phyloP scores from a whole-genome alignment of 2,797 vertebrate species.

The Eulemur coronatus region DNA sequence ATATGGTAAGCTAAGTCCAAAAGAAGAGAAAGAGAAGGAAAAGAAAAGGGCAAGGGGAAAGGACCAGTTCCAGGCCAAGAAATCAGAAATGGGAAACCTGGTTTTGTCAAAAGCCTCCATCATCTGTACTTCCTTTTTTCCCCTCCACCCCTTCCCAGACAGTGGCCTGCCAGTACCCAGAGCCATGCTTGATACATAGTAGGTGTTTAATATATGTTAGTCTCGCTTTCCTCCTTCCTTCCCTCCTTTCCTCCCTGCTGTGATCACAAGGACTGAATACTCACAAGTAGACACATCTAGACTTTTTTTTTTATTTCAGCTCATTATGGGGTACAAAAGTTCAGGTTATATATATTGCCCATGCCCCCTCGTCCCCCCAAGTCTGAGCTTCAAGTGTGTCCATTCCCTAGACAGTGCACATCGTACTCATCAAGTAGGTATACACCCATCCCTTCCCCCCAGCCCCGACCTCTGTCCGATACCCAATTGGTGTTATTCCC shows the following conservation, averaged over 20 bases:
- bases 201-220: not conserved
- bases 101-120: not conserved
- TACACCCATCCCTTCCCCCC: too few relatives aligned
- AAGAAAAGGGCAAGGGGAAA: not conserved
- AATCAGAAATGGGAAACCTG: not conserved
- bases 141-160: not conserved
- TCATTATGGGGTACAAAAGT: too few relatives aligned
- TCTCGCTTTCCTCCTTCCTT: too few relatives aligned
- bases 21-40: not conserved
- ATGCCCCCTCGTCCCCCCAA: too few relatives aligned
- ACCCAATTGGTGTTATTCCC: too few relatives aligned
- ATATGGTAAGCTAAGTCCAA: not conserved
- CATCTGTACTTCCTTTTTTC: not conserved
- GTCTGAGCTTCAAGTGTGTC: too few relatives aligned
- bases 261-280: not conserved
- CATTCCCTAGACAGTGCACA: too few relatives aligned
- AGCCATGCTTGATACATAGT: not conserved
- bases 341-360: too few relatives aligned
- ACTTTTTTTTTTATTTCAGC: not conserved
- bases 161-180: not conserved
- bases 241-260: not conserved
- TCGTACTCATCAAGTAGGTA: too few relatives aligned
- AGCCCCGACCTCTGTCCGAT: too few relatives aligned
- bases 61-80: not conserved
- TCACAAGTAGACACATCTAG: not conserved